phyloP scores from a whole-genome alignment of 2,113 vertebrate genomes.

The Zosterops hypoxanthus region DNA sequence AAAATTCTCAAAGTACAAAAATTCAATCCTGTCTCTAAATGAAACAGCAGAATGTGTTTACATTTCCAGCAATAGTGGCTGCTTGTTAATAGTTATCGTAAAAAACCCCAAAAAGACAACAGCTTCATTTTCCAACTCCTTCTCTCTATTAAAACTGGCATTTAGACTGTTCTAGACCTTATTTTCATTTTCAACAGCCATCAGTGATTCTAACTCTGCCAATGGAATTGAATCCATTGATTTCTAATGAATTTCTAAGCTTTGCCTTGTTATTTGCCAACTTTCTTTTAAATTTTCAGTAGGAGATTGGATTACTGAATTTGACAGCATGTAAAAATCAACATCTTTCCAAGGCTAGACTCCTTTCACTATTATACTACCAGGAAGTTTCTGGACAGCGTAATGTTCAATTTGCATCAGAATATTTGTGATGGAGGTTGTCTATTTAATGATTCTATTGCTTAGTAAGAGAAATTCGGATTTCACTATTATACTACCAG shows the following conservation, averaged over 20 bases:
- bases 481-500: too few species aligned
- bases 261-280: neutral
- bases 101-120: neutral
- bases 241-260: neutral
- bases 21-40: neutral
- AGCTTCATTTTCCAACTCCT: neutral
- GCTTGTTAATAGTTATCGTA: neutral
- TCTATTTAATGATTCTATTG: neutral
- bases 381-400: slow-evolving; percentile 19
- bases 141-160: neutral
- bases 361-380: slow-evolving; percentile 29
- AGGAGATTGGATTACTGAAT: slow-evolving; percentile 10
- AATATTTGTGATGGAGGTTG: neutral
- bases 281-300: slow-evolving; percentile 49
- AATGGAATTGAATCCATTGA: neutral
- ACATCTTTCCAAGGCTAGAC: neutral
- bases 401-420: slow-evolving; percentile 3
- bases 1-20: neutral
- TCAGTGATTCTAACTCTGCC: neutral
- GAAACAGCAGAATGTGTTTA: neutral
- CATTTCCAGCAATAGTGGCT: neutral
- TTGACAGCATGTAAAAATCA: slow-evolving; percentile 45
- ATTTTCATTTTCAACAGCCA: slow-evolving; percentile 5
- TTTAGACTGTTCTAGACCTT: neutral
- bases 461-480: too few species aligned